phyloP scores from a whole-genome alignment of 2,888 invertebrate species.

The Mycalesis mineus region DNA sequence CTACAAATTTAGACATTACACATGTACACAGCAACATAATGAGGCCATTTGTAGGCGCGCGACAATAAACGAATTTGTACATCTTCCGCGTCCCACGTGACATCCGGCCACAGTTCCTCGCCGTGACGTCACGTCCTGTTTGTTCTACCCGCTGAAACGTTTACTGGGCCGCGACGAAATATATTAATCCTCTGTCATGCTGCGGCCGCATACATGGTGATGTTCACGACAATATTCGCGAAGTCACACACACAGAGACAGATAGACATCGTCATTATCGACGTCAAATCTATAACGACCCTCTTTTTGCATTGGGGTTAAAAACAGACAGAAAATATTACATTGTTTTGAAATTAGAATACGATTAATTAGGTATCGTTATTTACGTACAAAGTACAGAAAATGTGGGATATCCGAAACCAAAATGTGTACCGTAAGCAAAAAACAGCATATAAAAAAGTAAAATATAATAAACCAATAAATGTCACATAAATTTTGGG shows the following conservation, averaged over 20 bases:
- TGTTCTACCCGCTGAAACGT: conserved; percentile 18
- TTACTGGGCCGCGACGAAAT: conserved; percentile 11
- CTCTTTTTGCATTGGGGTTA: too few relatives aligned
- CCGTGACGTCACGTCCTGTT: conserved; percentile 19
- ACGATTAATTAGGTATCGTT: too few relatives aligned
- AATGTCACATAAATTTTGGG: conserved; percentile 9
- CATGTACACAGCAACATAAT: neutral
- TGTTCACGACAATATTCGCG: too few relatives aligned
- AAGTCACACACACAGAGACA: too few relatives aligned
- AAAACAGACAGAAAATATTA: too few relatives aligned
- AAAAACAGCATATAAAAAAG: neutral
- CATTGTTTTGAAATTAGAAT: too few relatives aligned
- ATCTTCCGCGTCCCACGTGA: conserved; percentile 14
- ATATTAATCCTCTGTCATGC: conserved; percentile 10
- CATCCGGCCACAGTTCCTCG: conserved; percentile 12
- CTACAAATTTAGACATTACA: neutral
- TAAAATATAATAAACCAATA: conserved; percentile 2
- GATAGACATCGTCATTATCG: too few relatives aligned
- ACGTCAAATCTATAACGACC: too few relatives aligned
- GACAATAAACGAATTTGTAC: conserved; percentile 13
- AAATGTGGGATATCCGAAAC: too few relatives aligned
- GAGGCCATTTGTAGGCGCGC: neutral
- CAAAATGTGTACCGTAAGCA: too few relatives aligned
- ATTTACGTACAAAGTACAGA: too few relatives aligned
- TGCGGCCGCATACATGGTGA: too few relatives aligned